Percentiles rank a stretch among this genome's conserved stretches.
Evolutionary conservation across 2,113 vertebrate genomes (phyloP).

Genomic region (Nematolebias whitei): DNA sequence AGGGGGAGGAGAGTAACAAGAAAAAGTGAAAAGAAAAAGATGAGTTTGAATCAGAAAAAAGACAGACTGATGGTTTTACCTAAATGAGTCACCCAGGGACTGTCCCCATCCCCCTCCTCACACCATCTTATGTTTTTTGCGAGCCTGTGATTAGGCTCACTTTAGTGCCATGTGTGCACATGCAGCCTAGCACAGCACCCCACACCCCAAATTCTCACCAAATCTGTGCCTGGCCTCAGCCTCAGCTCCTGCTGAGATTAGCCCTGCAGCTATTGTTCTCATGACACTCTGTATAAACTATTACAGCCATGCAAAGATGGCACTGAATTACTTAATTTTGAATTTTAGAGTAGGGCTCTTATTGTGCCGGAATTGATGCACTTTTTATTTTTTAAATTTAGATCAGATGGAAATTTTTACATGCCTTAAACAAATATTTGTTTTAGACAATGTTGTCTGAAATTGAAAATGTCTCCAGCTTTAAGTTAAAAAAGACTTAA

Average conservation of each 20-base stretch:
- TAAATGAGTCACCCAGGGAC: slow-evolving; percentile 67
- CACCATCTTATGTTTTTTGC: slow-evolving; percentile 54
- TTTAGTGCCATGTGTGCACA: slow-evolving; percentile 72
- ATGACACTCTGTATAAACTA: slow-evolving; percentile 45
- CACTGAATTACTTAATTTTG: background rate
- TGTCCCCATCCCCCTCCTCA: slow-evolving; percentile 42
- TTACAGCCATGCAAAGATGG: slow-evolving; percentile 29
- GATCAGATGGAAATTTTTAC: background rate
- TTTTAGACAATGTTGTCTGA: too few species aligned
- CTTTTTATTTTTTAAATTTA: too few species aligned
- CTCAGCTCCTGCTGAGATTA: slow-evolving; percentile 62
- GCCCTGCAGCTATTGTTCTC: slow-evolving; percentile 56
- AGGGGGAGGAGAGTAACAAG: background rate
- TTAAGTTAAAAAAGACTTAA: too few species aligned
- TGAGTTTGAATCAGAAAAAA: slow-evolving; percentile 27
- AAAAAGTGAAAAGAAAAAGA: slow-evolving; percentile 13
- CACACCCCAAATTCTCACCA: slow-evolving; percentile 33
- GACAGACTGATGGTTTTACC: slow-evolving; percentile 46
- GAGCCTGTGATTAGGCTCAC: slow-evolving; percentile 71
- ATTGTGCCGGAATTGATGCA: background rate
- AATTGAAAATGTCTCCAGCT: too few species aligned
- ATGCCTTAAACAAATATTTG: too few species aligned
- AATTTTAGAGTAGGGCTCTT: background rate
- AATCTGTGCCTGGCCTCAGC: slow-evolving; percentile 59
- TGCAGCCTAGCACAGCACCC: slow-evolving; percentile 4